These are phyloP conservation scores for Archaeoteleia sp. DNA, from an alignment of 2,888 invertebrate genomes.

Conservation along the genomic window DNA sequence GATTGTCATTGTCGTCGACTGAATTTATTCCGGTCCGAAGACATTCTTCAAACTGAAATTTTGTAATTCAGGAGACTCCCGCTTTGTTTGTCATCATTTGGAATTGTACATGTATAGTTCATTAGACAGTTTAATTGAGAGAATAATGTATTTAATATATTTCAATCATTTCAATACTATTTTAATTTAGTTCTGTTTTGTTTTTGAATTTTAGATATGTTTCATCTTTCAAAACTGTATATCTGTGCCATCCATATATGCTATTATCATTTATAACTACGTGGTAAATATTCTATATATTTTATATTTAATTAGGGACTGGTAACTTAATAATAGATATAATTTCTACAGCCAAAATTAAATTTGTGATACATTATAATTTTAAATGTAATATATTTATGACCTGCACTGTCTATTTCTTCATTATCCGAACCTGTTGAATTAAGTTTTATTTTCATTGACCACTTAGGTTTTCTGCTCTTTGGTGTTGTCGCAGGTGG, in stretches of 20 bases:
- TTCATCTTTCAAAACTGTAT: no score
- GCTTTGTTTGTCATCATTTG: conserved; percentile 55
- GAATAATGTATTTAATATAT: no score
- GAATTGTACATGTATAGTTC: no score
- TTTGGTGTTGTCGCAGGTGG: conserved; percentile 41
- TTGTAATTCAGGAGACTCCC: conserved; percentile 58
- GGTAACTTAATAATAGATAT: no score
- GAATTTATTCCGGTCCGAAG: conserved; percentile 23
- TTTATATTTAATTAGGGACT: no score
- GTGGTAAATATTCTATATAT: no score
- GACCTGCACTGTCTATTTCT: neutral
- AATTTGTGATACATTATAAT: neutral
- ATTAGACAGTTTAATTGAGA: no score
- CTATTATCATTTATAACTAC: no score
- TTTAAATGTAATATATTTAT: conserved; percentile 27
- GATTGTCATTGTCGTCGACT: conserved; percentile 62
- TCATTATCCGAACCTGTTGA: conserved; percentile 6
- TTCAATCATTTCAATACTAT: no score
- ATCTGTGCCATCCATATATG: conserved; percentile 1
- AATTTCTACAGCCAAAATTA: no score
- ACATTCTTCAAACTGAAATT: conserved; percentile 44
- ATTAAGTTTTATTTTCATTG: conserved; percentile 63
- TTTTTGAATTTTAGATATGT: no score
- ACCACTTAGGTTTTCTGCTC: conserved; percentile 58
- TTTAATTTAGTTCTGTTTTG: no score